phyloP scores from a whole-genome alignment of 2,888 invertebrate genomes.

The Drosophila longiperda region DNA sequence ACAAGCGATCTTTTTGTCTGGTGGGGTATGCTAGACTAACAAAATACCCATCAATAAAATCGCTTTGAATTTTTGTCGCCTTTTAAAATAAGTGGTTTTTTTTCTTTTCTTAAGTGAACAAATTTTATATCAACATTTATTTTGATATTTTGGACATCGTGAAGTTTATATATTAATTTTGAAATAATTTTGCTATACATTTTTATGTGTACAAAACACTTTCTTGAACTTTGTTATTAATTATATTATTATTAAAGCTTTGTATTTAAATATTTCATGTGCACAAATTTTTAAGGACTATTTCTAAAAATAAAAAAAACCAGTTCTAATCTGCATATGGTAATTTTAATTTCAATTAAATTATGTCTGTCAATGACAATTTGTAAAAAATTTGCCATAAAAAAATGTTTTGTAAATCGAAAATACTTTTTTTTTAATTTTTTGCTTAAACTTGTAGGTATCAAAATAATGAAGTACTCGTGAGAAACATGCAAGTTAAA shows the following conservation, averaged over 20 bases:
- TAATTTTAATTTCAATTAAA: background rate
- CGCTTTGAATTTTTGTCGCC: rapidly evolving
- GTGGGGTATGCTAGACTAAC: background rate
- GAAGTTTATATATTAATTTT: too few relatives aligned
- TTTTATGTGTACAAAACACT: background rate
- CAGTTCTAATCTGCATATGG: background rate
- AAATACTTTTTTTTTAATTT: background rate
- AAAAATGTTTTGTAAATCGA: background rate
- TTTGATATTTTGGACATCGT: too few relatives aligned
- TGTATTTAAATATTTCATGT: background rate
- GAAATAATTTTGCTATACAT: too few relatives aligned
- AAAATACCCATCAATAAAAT: constrained; percentile 1
- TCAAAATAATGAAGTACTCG: background rate
- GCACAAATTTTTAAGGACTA: background rate
- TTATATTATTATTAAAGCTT: background rate
- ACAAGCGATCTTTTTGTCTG: background rate
- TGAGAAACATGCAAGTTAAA: background rate
- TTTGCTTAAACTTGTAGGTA: too few relatives aligned
- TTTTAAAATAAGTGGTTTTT: background rate
- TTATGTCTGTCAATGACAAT: background rate
- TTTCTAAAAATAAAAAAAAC: too few relatives aligned
- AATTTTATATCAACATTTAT: too few relatives aligned
- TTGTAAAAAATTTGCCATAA: background rate
- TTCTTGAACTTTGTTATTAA: background rate
- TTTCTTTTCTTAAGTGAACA: background rate